Evolutionary conservation across 2,888 invertebrate genomes (phyloP), one percentile per base, ranked within the genome.

Genomic region (Enoplolaimus lenunculus): DNA sequence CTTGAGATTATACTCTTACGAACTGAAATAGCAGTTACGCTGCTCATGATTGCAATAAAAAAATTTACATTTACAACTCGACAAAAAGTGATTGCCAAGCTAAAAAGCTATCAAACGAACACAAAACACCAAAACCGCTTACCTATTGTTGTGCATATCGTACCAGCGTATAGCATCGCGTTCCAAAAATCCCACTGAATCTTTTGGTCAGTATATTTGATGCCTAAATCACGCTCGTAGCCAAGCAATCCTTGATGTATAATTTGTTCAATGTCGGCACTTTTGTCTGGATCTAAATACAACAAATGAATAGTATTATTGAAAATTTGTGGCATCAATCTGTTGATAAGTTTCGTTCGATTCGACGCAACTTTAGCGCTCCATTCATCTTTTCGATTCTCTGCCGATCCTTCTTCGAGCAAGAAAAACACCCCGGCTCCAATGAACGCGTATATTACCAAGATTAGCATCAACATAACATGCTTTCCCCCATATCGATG

Each of bases 181-280:
- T 76, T 77, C 78, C 77, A 78, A 68, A 77, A 78, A 71, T 78
- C 77, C 78, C 78, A 78, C 62, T 74, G 72, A 31, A 77, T 77
- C 68, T 78, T 78, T 70, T 78, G 77, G 59, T 77, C 77, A 0
- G 76, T 68, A 64, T 75, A 76, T 68, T 75, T 75, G 59, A 78
- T 75, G 2, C 75, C 77, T 7, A 78, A 70, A 64, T 75, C 75
- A 60, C 68, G 71, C 70, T 78, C 78, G 72, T 78, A 78, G 1
- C 34, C 26, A 1, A 65, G 28, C 29, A 78, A 68, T 59, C 73
- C 68, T 1, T 35, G 16, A 16, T 71, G 67, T 31, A 78, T 69
- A 13, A 68, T 60, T 1, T 2, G 1, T 64, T 33, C 59, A 33
- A 77, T 74, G 45, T 74, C 71, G 1, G 70, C 26, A 0, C 76